A percentile compares a stretch with the other conserved stretches of the same genome.
phyloP scores from a whole-genome alignment of 2,113 vertebrate species.

The Tympanuchus pallidicinctus region DNA sequence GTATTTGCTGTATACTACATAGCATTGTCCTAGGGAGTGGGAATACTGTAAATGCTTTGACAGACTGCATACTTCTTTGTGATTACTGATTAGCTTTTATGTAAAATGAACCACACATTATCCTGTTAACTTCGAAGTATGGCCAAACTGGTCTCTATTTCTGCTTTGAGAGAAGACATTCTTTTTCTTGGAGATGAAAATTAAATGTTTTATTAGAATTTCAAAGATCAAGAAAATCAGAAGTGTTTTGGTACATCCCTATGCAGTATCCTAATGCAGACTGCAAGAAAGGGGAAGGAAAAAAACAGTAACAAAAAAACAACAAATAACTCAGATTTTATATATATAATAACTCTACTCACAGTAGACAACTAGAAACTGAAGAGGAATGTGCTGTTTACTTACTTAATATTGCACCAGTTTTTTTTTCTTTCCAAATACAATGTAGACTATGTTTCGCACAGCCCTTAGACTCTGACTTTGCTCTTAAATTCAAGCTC shows the following conservation, averaged over 20 bases:
- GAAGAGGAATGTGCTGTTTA: background rate
- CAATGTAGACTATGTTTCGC: rapidly evolving
- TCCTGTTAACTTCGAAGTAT: background rate
- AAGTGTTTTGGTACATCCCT: background rate
- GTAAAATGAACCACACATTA: background rate
- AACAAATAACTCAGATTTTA: background rate
- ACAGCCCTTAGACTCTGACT: background rate
- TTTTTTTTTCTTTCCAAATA: background rate
- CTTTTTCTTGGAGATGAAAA: background rate
- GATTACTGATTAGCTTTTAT: background rate
- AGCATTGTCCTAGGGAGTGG: background rate
- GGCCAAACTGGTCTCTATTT: background rate
- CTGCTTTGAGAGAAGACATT: background rate
- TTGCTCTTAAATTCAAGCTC: background rate
- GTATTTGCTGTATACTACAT: background rate
- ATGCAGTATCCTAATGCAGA: background rate
- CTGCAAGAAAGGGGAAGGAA: background rate
- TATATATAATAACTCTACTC: background rate
- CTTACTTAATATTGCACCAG: background rate
- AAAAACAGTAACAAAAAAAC: no score
- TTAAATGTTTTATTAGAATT: background rate
- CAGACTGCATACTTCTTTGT: background rate
- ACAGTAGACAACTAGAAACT: background rate
- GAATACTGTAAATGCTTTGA: background rate
- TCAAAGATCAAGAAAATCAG: background rate